Conservation (phyloP, 1,140 invertebrate genomes). For the Bombus breviceps region DNA sequence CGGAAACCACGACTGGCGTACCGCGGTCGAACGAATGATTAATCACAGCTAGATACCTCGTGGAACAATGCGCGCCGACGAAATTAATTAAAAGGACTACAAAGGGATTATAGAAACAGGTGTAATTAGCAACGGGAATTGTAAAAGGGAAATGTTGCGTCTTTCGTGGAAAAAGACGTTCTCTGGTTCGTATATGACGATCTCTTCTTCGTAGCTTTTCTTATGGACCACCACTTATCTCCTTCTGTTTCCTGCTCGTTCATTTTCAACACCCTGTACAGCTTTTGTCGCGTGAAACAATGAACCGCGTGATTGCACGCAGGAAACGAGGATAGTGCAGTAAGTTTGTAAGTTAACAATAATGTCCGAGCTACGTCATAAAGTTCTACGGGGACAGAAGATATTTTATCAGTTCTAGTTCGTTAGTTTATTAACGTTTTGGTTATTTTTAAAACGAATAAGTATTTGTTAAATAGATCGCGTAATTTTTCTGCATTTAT, state of each 20-base stretch:
- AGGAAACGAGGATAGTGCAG: neutral
- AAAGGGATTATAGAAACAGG: constrained; percentile 28
- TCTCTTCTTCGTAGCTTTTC: neutral
- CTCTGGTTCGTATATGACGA: neutral
- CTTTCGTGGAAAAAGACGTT: neutral
- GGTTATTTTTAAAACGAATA: no score
- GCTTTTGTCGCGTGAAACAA: constrained; percentile 18
- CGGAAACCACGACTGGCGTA: constrained; percentile 7
- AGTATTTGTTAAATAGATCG: no score
- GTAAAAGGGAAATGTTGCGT: neutral
- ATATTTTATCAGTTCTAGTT: no score
- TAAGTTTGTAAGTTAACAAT: constrained; percentile 8
- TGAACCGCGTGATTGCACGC: neutral
- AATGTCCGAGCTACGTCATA: neutral
- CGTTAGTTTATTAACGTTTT: no score
- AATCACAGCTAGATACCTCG: constrained; percentile 16
- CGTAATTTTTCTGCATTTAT: no score
- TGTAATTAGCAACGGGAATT: constrained; percentile 19
- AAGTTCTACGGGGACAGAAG: neutral
- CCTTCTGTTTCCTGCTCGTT: no score
- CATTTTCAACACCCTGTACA: neutral
- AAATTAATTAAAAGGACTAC: constrained; percentile 45
- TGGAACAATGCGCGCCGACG: constrained; percentile 14
- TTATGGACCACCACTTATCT: neutral
- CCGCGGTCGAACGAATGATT: constrained; percentile 30